Evolutionary conservation across 2,888 invertebrate genomes (phyloP), one percentile per base, ranked within the genome.

Genomic region (Pterostichus niger): DNA sequence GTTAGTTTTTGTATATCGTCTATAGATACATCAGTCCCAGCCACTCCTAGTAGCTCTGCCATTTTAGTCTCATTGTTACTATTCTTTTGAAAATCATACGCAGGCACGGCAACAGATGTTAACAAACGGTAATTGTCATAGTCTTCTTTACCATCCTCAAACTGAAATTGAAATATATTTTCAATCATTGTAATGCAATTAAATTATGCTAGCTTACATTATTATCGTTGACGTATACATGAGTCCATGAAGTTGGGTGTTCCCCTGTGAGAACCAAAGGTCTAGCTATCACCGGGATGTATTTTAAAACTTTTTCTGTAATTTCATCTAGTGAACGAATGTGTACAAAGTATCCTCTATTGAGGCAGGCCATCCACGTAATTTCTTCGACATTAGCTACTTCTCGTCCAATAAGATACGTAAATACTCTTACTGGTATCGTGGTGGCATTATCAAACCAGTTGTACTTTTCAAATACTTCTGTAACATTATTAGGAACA

Each of bases 301-400:
- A 99, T 89, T 98, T 96, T 87, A 99, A 91, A 24, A 99, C 99
- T 89, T 99, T 97, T 89, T 98, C 98, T 85, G 97, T 95, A 0
- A 99, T 98, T 90, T 99, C 99, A 86, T 98, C 98, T 87, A 99
- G 93, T 0, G 98, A 97, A 86, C 97, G 96, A 13, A 99, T 97
- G 89, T 99, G 99, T 0, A 96, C 96, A 90, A 96, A 98, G 89
- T 94, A 98, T n/a, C 98, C 97, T 91, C 98, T 94, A 90, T 99
- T 99, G 64, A 94, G 92, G 89, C 99, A 99, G 0, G 99, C 98
- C 95, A 99, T 98, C 94, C 96, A 96, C 87, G 95, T 94, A 79
- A 98, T 96, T 89, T 98, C 97, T 54, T 94, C 92, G 0, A 96
- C 95, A 88, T 98, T 98, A 4, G 95, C 94, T 6, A 97, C 97